A percentile compares a stretch with the other conserved stretches of the same genome.
Conservation (phyloP, 2,888 invertebrate genomes). For the Chydorus sphaericus region DNA sequence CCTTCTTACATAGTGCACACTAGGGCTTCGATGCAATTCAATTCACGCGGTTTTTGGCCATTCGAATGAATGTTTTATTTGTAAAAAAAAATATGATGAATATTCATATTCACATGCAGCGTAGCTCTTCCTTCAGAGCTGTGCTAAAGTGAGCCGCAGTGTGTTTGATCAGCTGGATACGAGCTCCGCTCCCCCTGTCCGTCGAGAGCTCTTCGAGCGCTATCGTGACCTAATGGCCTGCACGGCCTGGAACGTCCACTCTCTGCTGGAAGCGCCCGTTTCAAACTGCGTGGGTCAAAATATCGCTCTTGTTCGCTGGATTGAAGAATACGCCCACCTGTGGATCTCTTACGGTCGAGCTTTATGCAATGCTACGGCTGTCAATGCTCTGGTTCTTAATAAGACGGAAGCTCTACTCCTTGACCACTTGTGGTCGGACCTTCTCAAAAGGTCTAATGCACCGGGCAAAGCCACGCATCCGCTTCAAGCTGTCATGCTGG, state of each 20-base stretch:
- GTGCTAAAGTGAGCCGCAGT: not conserved
- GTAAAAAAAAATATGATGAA: too few relatives aligned
- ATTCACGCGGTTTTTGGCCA: too few relatives aligned
- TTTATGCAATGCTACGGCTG: constrained; percentile 8
- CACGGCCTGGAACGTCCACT: constrained; percentile 48
- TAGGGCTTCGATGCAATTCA: too few relatives aligned
- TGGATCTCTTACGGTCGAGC: not conserved
- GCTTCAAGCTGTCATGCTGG: constrained; percentile 7
- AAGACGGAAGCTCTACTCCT: constrained; percentile 7
- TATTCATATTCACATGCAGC: too few relatives aligned
- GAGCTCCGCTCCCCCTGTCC: not conserved
- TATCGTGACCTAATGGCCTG: constrained; percentile 53
- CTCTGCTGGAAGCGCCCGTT: constrained; percentile 41
- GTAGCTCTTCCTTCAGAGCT: constrained; percentile 4
- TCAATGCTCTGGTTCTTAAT: constrained; percentile 7
- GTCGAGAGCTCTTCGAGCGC: constrained; percentile 21
- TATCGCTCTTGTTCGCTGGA: constrained; percentile 6
- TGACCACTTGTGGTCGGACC: not conserved
- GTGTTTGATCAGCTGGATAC: not conserved
- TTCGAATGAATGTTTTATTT: too few relatives aligned
- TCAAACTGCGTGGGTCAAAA: not conserved
- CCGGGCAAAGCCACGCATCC: too few relatives aligned
- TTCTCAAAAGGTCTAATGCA: too few relatives aligned
- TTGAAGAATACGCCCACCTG: not conserved
- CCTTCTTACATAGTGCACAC: too few relatives aligned